phyloP scores from a whole-genome alignment of 1,140 invertebrate species.

The Listronotus bonariensis region DNA sequence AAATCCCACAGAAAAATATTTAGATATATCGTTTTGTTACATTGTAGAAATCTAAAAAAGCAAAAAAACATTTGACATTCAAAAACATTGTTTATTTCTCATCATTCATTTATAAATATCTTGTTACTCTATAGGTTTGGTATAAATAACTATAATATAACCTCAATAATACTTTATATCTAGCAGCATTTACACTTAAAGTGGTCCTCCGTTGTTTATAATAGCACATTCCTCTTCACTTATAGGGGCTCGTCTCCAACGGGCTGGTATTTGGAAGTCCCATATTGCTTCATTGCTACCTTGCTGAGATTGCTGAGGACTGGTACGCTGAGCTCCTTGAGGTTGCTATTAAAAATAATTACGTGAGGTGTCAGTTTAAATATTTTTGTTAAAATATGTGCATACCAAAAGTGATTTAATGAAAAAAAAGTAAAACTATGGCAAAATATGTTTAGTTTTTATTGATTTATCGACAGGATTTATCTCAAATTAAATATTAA shows the following conservation, averaged over 20 bases:
- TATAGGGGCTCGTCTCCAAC: slow-evolving; percentile 45
- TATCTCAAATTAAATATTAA: too few species aligned
- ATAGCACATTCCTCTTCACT: slow-evolving; percentile 47
- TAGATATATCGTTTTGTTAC: too few species aligned
- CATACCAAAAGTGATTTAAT: too few species aligned
- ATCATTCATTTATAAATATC: too few species aligned
- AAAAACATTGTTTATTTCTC: too few species aligned
- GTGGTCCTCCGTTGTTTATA: slow-evolving; percentile 49
- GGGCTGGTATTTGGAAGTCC: slow-evolving; percentile 49
- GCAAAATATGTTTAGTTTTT: too few species aligned
- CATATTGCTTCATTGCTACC: slow-evolving; percentile 41
- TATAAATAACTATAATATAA: neutral
- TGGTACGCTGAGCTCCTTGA: neutral
- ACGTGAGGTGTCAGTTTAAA: too few species aligned
- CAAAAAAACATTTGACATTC: too few species aligned
- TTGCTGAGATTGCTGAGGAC: neutral
- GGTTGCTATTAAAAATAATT: slow-evolving; percentile 9
- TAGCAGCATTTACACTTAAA: slow-evolving; percentile 13
- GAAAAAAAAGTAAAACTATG: neutral
- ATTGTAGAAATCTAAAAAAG: too few species aligned
- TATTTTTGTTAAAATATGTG: too few species aligned
- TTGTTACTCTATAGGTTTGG: neutral
- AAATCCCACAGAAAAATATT: too few species aligned
- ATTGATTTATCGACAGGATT: too few species aligned
- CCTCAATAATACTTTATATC: neutral